Evolutionary conservation across 2,113 vertebrate genomes (phyloP), one percentile per base, ranked within the genome.

Genomic region (Rhea pennata): DNA sequence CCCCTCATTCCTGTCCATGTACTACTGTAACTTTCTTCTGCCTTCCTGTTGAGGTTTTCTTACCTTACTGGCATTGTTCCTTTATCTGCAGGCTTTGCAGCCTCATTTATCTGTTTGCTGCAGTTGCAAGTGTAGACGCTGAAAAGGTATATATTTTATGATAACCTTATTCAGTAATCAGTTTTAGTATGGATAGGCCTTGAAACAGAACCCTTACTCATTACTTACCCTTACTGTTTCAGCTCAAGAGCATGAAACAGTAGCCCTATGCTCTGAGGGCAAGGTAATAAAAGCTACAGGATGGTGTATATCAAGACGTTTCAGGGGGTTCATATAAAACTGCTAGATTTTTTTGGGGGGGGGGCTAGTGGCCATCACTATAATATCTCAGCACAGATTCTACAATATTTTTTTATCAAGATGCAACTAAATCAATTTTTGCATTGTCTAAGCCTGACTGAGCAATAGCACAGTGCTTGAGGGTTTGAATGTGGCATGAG

Each of bases 1-100:
- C 1, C 0, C 33, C 23, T 74, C 19, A 9, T 54, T 59, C 27
- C 5, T 5, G 65, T 44, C 27, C 19, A 2, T 4, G 6, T 8
- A 9, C 33, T 39, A 5, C 27, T 46, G 73, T 15, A 23, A 61
- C n/a, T 59, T 74, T 44, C 44, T 24, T 46, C 40, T 83, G 29
- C 46, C 33, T 48, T 64, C 39, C 66, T 59, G n/a, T 42, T 67
- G 59, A 51, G 88, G 8, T 88, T 14, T 20, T 65, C 6, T 15
- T 44, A 13, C 7, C 0, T 24, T 65, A 33, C 71, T 46, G 24
- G 29, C 59, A 15, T 44, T 15, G 31, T 39, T 79, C 15, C 24
- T 42, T 36, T 40, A 42, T 22, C 42, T 53, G 36, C 40, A 12
- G 40, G 33, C 65, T 29, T 15, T 58, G 54, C 56, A n/a, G 56